Evolutionary conservation across 2,797 vertebrate genomes (phyloP).

Genomic region (Cuniculus paca): DNA sequence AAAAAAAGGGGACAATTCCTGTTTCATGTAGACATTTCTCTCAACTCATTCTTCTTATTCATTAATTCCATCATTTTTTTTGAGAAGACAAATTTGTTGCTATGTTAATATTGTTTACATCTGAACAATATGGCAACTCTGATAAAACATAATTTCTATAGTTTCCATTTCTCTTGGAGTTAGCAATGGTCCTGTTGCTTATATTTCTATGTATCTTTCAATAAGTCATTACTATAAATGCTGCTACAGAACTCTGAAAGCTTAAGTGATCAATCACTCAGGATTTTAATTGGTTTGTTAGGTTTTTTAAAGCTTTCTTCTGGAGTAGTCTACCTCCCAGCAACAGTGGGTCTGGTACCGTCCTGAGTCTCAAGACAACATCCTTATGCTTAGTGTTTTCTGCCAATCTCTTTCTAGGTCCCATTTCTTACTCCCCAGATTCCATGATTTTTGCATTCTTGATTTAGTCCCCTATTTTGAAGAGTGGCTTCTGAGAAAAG

Average conservation of each 20-base stretch:
- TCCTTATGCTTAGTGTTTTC: not conserved
- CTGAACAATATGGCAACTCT: not conserved
- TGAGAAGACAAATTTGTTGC: not conserved
- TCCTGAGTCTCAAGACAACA: not conserved
- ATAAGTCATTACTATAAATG: not conserved
- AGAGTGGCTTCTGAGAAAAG: not conserved
- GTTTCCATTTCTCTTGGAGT: not conserved
- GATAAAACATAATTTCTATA: not conserved
- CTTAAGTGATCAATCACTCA: not conserved
- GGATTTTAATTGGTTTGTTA: not conserved
- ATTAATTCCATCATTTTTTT: not conserved
- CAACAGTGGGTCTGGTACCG: not conserved
- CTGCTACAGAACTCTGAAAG: not conserved
- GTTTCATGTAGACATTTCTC: not conserved
- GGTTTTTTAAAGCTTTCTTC: not conserved
- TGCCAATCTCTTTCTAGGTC: not conserved
- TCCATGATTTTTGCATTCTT: not conserved
- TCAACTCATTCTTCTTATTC: not conserved
- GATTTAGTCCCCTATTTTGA: not conserved
- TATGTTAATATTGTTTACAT: not conserved
- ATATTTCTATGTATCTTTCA: not conserved
- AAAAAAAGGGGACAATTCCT: not conserved
- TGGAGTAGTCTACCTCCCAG: not conserved
- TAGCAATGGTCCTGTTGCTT: not conserved
- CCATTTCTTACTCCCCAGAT: not conserved